Base-by-base conservation (phyloP, 2,113 vertebrate species). In the Microtus pennsylvanicus region DNA sequence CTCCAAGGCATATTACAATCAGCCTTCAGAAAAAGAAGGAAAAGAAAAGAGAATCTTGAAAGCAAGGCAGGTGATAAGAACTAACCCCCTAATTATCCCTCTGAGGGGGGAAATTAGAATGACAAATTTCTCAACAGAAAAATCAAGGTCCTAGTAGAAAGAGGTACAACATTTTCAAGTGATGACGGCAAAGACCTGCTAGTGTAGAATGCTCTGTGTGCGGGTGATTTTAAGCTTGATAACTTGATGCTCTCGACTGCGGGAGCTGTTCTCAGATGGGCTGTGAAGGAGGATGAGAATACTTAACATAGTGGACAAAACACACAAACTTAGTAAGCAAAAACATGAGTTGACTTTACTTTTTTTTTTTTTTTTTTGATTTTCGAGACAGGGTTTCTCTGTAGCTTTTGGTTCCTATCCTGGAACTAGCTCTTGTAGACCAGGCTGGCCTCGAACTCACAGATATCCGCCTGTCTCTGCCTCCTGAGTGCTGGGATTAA, bases 101-200 rank as follows among this genome's bases (percentile, higher is more conserved):
- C 89, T 13, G 78, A n/a, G 19, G 33, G 17, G 13, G 58, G 72
- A 83, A 63, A 87, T 75, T 87, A 93, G 22, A 91, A 65, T 76
- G 42, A 38, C 9, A 93, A 26, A 52, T 93, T 89, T 70, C 35
- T 94, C 10, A 63, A 91, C 16, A 94, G 82, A 94, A 96, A 96
- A 35, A 83, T 12, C 6, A 81, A 76, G 33, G 33, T 28, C 76
- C 72, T 95, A 95, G 55, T 5, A 28, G 58, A 78, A 94, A 91
- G 50, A 74, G 65, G 21, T 17, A 86, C 16, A 69, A 21, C 19
- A 63, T 95, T 92, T 96, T 95, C 63, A 85, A 88, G 21, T 81
- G 38, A 33, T 95, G 33, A 87, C 87, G 52, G 45, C 86, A 96
- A 72, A 72, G 33, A 93, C 81, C 6, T 50, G 3, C 94, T 63